These are phyloP conservation scores for Hedychridium roseum DNA, from an alignment of 2,888 invertebrate genomes.

Conservation along the genomic window DNA sequence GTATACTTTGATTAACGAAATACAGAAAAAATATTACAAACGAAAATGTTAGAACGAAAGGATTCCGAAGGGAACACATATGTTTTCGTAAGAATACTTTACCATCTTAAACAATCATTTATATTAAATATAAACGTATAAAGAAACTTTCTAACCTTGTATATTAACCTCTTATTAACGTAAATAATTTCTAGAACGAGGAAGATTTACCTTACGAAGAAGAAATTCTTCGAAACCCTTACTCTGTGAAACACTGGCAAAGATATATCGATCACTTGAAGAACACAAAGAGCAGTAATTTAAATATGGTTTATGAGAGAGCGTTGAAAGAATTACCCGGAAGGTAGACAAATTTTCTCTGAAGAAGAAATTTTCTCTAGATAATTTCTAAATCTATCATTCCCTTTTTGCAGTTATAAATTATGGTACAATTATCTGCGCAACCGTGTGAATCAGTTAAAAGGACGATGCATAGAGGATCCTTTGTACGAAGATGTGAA, in stretches of 20 bases:
- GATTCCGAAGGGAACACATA: conserved; percentile 45
- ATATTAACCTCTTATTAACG: neutral
- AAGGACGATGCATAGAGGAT: conserved; percentile 84
- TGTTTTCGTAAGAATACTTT: conserved; percentile 55
- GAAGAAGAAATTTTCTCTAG: neutral
- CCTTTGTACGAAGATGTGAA: conserved; percentile 91
- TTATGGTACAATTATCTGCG: conserved; percentile 97
- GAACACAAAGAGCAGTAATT: conserved; percentile 78
- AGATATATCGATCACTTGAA: conserved; percentile 97
- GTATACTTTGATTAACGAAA: too few species aligned
- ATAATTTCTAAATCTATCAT: neutral
- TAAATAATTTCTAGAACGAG: conserved; percentile 73
- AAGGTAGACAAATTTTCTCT: conserved; percentile 68
- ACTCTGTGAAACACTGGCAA: conserved; percentile 97
- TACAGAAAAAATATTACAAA: too few species aligned
- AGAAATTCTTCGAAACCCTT: conserved; percentile 96
- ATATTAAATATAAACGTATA: neutral
- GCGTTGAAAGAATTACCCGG: conserved; percentile 96
- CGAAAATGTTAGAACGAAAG: conserved; percentile 38
- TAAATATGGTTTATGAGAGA: conserved; percentile 94
- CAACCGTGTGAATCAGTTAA: conserved; percentile 83
- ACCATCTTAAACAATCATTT: conserved; percentile 14
- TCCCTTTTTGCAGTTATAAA: conserved; percentile 78
- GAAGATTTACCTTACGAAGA: conserved; percentile 98
- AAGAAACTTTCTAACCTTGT: conserved; percentile 4